These are phyloP conservation scores for Microcaecilia unicolor DNA, from an alignment of 2,797 vertebrate genomes.

Conservation along the genomic window DNA sequence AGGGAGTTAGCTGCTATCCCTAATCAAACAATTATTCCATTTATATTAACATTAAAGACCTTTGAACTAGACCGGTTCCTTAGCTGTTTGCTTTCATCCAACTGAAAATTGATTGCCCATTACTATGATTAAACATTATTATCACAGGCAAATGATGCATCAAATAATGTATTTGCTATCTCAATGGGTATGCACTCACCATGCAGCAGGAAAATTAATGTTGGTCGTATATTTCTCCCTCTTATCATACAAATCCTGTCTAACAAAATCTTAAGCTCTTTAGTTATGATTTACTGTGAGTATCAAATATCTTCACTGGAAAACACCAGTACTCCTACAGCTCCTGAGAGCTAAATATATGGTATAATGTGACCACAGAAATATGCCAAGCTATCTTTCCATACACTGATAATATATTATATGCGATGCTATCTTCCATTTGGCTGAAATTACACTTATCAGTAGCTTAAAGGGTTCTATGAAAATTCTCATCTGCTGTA, in stretches of 20 bases:
- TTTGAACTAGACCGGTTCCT: conserved; percentile 13
- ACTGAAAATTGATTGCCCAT: conserved; percentile 25
- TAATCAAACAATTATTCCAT: conserved; percentile 15
- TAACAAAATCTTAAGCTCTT: conserved; percentile 3
- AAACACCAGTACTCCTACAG: conserved; percentile 6
- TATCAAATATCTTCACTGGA: conserved; percentile 7
- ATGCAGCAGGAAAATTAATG: conserved; percentile 9
- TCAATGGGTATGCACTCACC: conserved; percentile 3
- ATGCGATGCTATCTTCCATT: too few species aligned
- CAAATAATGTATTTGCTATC: conserved; percentile 1
- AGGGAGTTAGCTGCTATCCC: conserved; percentile 10
- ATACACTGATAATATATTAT: too few species aligned
- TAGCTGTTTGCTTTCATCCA: conserved; percentile 12
- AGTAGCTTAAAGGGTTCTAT: too few species aligned
- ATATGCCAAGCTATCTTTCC: not conserved
- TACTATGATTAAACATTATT: conserved; percentile 19
- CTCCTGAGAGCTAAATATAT: not conserved
- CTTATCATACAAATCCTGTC: not conserved
- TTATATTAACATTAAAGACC: conserved; percentile 16
- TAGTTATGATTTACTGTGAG: not conserved
- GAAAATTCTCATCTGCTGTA: too few species aligned
- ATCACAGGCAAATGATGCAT: conserved; percentile 23
- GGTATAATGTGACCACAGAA: not conserved
- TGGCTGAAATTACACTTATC: too few species aligned
- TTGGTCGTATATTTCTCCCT: not conserved